Conservation (phyloP, 2,888 invertebrate genomes). For the Aspidiotus rigidus region DNA sequence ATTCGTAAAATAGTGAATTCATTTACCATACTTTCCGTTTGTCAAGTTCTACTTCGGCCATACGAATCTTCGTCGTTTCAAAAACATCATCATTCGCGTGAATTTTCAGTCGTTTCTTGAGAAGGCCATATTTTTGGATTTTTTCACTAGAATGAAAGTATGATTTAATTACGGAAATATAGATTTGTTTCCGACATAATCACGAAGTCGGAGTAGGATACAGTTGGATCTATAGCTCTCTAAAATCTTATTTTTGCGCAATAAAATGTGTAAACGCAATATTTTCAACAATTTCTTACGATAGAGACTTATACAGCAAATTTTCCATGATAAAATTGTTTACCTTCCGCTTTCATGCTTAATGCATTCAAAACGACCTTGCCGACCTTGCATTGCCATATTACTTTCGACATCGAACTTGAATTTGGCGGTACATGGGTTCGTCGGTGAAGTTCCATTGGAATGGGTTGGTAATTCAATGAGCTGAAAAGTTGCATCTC, state of each 20-base stretch:
- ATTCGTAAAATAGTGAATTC: neutral
- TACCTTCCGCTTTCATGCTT: constrained; percentile 22
- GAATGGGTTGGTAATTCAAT: constrained; percentile 11
- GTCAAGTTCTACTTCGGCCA: constrained; percentile 84
- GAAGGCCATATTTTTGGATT: constrained; percentile 54
- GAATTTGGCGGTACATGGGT: constrained; percentile 17
- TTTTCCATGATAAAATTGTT: neutral
- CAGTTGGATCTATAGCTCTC: too few relatives aligned
- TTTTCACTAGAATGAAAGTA: constrained; percentile 5
- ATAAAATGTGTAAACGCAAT: too few relatives aligned
- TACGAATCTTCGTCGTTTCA: constrained; percentile 80
- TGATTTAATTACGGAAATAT: too few relatives aligned
- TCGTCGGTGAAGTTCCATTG: constrained; percentile 8
- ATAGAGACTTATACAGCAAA: neutral
- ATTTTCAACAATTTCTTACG: too few relatives aligned
- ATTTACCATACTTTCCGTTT: constrained; percentile 44
- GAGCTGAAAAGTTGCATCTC: constrained; percentile 1
- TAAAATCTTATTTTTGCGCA: too few relatives aligned
- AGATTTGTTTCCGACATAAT: too few relatives aligned
- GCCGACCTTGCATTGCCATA: constrained; percentile 25
- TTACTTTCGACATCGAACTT: constrained; percentile 20
- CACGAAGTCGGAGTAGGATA: too few relatives aligned
- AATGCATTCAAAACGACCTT: constrained; percentile 26
- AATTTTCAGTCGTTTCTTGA: constrained; percentile 80
- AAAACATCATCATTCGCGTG: constrained; percentile 94